phyloP scores from a whole-genome alignment of 2,888 invertebrate species.

The Campoletis raptor region DNA sequence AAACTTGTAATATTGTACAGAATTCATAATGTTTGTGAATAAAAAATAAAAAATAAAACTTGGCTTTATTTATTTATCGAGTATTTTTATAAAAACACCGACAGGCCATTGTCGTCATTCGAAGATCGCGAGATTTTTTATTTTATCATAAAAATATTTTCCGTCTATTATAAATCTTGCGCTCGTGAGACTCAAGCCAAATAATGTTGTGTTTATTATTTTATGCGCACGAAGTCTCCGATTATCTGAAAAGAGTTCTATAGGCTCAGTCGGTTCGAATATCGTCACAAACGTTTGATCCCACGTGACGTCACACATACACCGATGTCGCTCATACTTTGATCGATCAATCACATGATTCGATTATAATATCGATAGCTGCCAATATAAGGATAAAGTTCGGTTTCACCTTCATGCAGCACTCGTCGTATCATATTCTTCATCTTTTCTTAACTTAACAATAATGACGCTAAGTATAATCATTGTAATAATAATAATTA shows the following conservation, averaged over 20 bases:
- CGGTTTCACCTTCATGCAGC: constrained; percentile 39
- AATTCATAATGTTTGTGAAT: not conserved
- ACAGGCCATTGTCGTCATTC: not conserved
- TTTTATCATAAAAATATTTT: not conserved
- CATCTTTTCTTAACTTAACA: constrained; percentile 28
- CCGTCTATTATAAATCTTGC: not conserved
- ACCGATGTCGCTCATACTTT: constrained; percentile 71
- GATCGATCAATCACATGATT: constrained; percentile 81
- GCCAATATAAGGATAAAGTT: constrained; percentile 65
- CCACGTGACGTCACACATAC: constrained; percentile 74
- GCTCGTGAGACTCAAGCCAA: constrained; percentile 21
- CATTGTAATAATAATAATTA: not conserved
- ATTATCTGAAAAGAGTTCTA: constrained; percentile 39
- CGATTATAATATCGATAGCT: constrained; percentile 79
- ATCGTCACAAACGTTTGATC: constrained; percentile 44
- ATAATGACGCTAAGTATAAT: constrained; percentile 16
- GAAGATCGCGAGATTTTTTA: not conserved
- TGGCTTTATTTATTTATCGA: not conserved
- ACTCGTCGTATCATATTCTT: constrained; percentile 1
- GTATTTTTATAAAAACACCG: not conserved
- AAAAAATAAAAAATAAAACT: not conserved
- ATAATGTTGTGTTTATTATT: constrained; percentile 10
- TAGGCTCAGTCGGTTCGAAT: constrained; percentile 20
- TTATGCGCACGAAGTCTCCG: constrained; percentile 35
- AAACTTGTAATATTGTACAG: not conserved